phyloP scores from a whole-genome alignment of 2,113 vertebrate species.

The Protobothrops mucrosquamatus region DNA sequence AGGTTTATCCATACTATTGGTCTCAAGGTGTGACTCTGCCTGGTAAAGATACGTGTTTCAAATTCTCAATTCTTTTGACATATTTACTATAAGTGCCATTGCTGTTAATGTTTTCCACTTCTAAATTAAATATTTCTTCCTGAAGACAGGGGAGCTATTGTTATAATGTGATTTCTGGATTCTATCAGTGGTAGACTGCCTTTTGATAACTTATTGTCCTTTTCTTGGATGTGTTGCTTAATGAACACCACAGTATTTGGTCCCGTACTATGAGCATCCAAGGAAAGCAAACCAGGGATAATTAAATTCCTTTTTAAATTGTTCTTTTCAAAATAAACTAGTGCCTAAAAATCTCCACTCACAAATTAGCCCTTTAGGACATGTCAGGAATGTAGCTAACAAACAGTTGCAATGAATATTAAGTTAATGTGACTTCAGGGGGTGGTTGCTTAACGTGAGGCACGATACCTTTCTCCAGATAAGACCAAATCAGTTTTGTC shows the following conservation, averaged over 20 bases:
- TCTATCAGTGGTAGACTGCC: neutral
- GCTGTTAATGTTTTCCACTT: neutral
- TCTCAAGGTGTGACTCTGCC: neutral
- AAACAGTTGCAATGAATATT: constrained; percentile 4
- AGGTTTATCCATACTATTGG: no score
- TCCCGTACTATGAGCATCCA: neutral
- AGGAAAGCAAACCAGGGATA: neutral
- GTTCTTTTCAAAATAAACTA: neutral
- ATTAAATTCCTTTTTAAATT: constrained; percentile 9
- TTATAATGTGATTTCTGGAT: neutral
- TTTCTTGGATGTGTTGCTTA: neutral
- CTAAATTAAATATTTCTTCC: neutral
- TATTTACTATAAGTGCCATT: neutral
- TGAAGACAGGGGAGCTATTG: neutral
- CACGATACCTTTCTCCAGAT: constrained; percentile 27
- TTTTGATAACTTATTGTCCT: neutral
- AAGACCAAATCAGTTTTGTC: constrained; percentile 27
- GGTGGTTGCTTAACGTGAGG: constrained; percentile 4
- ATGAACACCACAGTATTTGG: neutral
- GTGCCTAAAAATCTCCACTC: neutral
- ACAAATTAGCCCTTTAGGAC: constrained; percentile 3
- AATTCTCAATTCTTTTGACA: neutral
- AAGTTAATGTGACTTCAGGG: neutral
- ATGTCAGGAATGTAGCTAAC: neutral
- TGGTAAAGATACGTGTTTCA: neutral